Evolutionary conservation across 2,888 invertebrate genomes (phyloP), one percentile per base, ranked within the genome.

Genomic region (Operophtera brumata): DNA sequence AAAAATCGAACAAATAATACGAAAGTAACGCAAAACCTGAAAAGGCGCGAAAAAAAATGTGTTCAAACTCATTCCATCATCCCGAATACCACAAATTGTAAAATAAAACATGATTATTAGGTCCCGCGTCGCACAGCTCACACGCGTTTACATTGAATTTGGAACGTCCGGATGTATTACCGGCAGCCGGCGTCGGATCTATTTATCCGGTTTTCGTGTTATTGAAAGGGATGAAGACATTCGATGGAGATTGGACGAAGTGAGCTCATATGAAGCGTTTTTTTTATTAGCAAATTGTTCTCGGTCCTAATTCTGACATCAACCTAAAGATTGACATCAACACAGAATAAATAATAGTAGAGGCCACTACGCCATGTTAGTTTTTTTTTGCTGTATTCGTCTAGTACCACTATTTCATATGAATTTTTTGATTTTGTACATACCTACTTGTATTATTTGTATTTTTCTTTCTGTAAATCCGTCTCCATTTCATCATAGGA

Each of bases 121-220:
- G 53, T 58, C 65, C 65, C 69, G 41, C 64, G 62, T 69, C n/a
- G n/a, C n/a, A n/a, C n/a, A n/a, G n/a, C n/a, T n/a, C 71, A 70
- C 63, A 53, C 60, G 68, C 63, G 70, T 66, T 72, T 70, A 75
- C 80, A 81, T 82, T 82, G 80, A 78, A 82, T 82, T 75, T 67
- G 69, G 67, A 72, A 70, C 67, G 75, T 69, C 75, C 67, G 70
- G 70, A 69, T 67, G 67, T 68, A 77, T 78, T 77, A 76, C 72
- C 58, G 74, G 59, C 76, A 71, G 68, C 67, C 74, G 72, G 70
- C 59, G 70, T 60, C 70, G 71, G 69, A 58, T 75, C 79, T 77
- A 82, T 80, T 80, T 78, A 65, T 70, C 59, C 69, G 70, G 61
- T 77, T 78, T 73, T 79, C 77, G 77, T 20, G 64, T 54, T 68